Evolutionary conservation across 2,113 vertebrate species (phyloP).

Genomic region (Daboia siamensis): DNA sequence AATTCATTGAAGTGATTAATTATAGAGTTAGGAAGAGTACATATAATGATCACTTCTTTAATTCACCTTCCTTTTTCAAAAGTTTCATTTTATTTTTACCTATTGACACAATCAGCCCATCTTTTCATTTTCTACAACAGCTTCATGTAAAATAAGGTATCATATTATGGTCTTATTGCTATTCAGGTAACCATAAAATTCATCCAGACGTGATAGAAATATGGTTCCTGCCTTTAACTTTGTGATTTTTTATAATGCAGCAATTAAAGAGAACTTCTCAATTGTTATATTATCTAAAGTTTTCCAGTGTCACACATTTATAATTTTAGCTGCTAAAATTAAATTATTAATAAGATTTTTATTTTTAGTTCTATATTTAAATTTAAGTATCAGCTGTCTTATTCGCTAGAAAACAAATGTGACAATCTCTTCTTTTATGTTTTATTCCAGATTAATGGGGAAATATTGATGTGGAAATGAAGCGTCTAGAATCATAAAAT

Average conservation of each 20-base stretch:
- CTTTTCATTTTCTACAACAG: neutral
- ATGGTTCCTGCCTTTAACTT: neutral
- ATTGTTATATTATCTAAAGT: neutral
- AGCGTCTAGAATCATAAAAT: neutral
- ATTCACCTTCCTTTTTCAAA: neutral
- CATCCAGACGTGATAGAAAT: neutral
- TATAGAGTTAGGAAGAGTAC: neutral
- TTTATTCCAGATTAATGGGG: neutral
- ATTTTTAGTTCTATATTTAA: neutral
- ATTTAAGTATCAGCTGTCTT: too few relatives aligned
- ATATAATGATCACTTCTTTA: neutral
- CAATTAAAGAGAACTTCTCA: neutral
- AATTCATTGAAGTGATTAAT: neutral
- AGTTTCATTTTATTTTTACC: neutral
- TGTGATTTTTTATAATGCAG: neutral
- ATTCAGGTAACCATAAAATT: neutral
- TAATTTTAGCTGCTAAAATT: neutral
- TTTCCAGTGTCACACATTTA: neutral
- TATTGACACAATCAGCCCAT: neutral
- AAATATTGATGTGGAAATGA: neutral
- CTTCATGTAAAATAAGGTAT: neutral
- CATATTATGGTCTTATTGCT: neutral
- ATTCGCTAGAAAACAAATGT: neutral
- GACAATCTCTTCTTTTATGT: neutral
- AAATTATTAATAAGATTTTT: neutral